Percentiles rank a stretch among this genome's conserved stretches.
Conservation (phyloP, 1,140 invertebrate species). For the Chionoecetes opilio region DNA sequence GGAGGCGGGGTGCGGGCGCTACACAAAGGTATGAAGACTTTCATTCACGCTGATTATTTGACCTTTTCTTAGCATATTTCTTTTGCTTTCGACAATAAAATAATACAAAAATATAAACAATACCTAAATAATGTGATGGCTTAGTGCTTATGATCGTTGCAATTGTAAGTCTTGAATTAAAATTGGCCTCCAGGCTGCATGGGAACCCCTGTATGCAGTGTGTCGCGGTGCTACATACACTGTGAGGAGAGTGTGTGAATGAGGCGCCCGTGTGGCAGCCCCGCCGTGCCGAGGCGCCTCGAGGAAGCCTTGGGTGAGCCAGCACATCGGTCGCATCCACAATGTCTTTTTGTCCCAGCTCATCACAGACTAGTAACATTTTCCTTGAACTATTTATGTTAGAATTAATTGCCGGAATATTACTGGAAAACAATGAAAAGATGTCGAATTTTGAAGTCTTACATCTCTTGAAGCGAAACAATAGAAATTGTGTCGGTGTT, state of each 20-base stretch:
- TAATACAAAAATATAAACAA: neutral
- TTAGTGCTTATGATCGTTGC: neutral
- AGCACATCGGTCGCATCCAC: neutral
- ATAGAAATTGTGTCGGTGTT: no score
- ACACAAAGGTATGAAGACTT: constrained; percentile 25
- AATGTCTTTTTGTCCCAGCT: neutral
- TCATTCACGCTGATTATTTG: constrained; percentile 29
- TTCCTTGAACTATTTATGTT: no score
- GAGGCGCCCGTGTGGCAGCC: neutral
- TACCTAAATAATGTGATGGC: neutral
- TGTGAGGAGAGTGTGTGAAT: neutral
- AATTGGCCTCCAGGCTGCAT: neutral
- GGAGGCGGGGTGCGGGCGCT: constrained; percentile 10
- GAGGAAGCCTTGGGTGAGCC: neutral
- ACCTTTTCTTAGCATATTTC: neutral
- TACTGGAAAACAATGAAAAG: no score
- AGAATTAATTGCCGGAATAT: no score
- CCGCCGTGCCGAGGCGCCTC: neutral
- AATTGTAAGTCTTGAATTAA: neutral
- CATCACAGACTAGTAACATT: neutral
- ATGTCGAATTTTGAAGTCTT: no score
- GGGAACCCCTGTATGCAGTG: neutral
- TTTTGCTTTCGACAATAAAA: constrained; percentile 14
- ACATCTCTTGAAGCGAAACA: no score
- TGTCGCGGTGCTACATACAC: neutral